These are phyloP conservation scores for Cryptocephalus moraei DNA, from an alignment of 2,888 invertebrate genomes.

Conservation along the genomic window DNA sequence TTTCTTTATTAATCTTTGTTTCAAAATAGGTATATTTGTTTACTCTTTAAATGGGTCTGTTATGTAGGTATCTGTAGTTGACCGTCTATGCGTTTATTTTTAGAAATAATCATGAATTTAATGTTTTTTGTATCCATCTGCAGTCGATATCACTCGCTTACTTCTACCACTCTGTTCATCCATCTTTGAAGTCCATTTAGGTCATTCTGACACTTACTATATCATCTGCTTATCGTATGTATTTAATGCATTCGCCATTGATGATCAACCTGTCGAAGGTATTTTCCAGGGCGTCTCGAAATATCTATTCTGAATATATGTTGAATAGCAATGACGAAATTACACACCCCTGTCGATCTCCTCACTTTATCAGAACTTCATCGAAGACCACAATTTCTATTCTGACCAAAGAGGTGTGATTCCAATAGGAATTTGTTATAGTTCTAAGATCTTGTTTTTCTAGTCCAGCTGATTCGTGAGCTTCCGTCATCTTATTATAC, in stretches of 20 bases:
- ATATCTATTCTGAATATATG: neutral
- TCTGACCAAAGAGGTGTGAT: neutral
- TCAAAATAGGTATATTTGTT: too few relatives aligned
- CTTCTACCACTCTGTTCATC: too few relatives aligned
- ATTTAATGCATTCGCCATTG: neutral
- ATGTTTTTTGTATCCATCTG: too few relatives aligned
- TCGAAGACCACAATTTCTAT: neutral
- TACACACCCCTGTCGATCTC: neutral
- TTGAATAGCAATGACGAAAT: neutral
- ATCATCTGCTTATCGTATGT: neutral
- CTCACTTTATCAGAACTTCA: neutral
- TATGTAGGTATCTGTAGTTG: too few relatives aligned
- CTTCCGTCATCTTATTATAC: neutral
- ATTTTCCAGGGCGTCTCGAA: neutral
- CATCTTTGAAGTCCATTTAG: too few relatives aligned
- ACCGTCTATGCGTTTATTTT: too few relatives aligned
- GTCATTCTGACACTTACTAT: neutral
- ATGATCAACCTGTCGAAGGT: neutral
- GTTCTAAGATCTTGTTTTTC: neutral
- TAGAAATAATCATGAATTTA: too few relatives aligned
- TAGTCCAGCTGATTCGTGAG: neutral
- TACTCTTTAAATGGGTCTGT: too few relatives aligned
- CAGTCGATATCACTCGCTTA: too few relatives aligned
- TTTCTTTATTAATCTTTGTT: too few relatives aligned
- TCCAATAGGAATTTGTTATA: neutral